These are phyloP conservation scores for Epirrhoe tristata DNA, from an alignment of 2,888 invertebrate species.

Conservation along the genomic window DNA sequence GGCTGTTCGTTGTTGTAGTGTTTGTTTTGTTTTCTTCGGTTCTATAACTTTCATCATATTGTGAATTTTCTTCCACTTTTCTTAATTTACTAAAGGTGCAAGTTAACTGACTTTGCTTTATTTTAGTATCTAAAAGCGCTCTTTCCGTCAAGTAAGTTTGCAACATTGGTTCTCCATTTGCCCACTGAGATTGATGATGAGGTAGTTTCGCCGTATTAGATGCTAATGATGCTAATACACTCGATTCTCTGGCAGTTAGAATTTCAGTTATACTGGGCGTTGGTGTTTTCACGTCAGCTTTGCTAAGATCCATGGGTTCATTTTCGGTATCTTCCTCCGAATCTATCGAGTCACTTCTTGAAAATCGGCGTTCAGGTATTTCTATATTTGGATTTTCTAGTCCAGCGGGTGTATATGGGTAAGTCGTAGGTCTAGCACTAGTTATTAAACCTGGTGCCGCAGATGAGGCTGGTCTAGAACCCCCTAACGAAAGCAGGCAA, in stretches of 20 bases:
- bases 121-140: constrained; percentile 88
- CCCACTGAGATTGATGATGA: constrained; percentile 83
- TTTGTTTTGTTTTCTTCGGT: constrained; percentile 51
- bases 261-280: constrained; percentile 78
- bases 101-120: constrained; percentile 88
- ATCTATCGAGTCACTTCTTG: constrained; percentile 61
- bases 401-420: constrained; percentile 86
- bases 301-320: constrained; percentile 82
- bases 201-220: constrained; percentile 87
- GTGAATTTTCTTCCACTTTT: constrained; percentile 70
- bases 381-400: constrained; percentile 62
- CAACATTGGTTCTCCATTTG: constrained; percentile 87
- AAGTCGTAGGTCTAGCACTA: constrained; percentile 88
- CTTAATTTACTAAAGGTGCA: constrained; percentile 68
- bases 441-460: constrained; percentile 84
- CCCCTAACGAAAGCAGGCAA: constrained; percentile 91
- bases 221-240: constrained; percentile 86
- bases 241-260: constrained; percentile 87
- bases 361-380: constrained; percentile 59
- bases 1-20: constrained; percentile 47
- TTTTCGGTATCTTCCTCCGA: constrained; percentile 77
- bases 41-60: constrained; percentile 58
- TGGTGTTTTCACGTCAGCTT: constrained; percentile 68
- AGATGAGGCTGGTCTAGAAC: constrained; percentile 81
- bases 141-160: constrained; percentile 90